Evolutionary conservation across 1,140 invertebrate species (phyloP).

Genomic region (Atta colombica): DNA sequence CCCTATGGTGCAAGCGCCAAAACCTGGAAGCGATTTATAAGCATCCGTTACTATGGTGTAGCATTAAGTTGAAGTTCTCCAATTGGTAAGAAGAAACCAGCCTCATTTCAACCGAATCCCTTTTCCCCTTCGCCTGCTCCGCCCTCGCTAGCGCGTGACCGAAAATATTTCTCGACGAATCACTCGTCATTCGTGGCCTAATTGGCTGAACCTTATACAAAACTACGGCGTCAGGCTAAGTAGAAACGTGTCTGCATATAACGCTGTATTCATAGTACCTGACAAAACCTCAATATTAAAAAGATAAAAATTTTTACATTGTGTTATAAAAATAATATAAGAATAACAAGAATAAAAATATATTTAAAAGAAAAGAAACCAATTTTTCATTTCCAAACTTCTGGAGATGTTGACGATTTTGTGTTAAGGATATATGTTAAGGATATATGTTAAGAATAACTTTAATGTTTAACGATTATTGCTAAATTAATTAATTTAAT

Average conservation of each 20-base stretch:
- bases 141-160: constrained; percentile 54
- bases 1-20: constrained; percentile 66
- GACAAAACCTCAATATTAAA: not conserved
- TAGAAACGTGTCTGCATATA: constrained; percentile 20
- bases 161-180: constrained; percentile 75
- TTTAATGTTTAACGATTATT: not conserved
- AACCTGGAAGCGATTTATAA: constrained; percentile 83
- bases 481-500: not conserved
- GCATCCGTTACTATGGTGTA: constrained; percentile 40
- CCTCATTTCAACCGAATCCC: constrained; percentile 33
- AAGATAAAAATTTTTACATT: not conserved
- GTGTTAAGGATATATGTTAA: too few relatives aligned
- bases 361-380: not conserved
- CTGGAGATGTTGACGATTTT: not conserved
- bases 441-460: too few relatives aligned
- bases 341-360: not conserved
- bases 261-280: constrained; percentile 1
- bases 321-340: not conserved
- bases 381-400: not conserved
- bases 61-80: constrained; percentile 57
- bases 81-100: constrained; percentile 69
- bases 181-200: constrained; percentile 73
- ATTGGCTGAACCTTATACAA: constrained; percentile 65
- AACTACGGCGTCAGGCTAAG: constrained; percentile 31
- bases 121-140: not conserved